These are phyloP conservation scores for Ferdinandea cuprea DNA, from an alignment of 2,888 invertebrate species.

Conservation along the genomic window DNA sequence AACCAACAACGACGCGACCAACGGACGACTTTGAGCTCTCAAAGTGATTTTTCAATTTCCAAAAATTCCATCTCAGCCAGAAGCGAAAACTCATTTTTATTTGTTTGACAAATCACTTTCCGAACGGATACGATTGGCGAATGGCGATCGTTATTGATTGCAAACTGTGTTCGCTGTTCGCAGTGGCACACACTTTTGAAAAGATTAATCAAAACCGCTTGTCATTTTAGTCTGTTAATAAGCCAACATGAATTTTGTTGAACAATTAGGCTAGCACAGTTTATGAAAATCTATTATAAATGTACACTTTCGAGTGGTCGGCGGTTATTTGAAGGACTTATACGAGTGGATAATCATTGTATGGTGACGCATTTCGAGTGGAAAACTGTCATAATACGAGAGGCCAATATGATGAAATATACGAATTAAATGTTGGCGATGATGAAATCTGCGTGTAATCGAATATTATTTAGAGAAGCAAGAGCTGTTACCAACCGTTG, in stretches of 20 bases:
- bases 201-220: constrained; percentile 50
- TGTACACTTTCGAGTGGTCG: not conserved
- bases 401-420: constrained; percentile 60
- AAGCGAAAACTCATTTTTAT: constrained; percentile 30
- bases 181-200: constrained; percentile 20
- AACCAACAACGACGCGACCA: constrained; percentile 37
- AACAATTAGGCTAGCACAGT: constrained; percentile 35
- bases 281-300: constrained; percentile 6
- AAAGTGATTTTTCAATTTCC: constrained; percentile 66
- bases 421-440: constrained; percentile 40
- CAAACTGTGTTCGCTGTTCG: not conserved
- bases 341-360: constrained; percentile 48
- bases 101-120: constrained; percentile 67
- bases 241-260: constrained; percentile 30
- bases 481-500: constrained; percentile 20
- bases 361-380: constrained; percentile 59
- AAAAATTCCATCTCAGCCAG: constrained; percentile 49
- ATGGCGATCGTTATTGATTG: constrained; percentile 48
- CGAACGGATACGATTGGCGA: constrained; percentile 53
- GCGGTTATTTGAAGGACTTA: constrained; percentile 1
- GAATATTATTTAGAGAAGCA: no score
- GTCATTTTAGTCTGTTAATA: constrained; percentile 32
- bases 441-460: constrained; percentile 47
- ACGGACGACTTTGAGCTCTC: no score
- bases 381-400: constrained; percentile 38